Evolutionary conservation across 1,140 invertebrate species (phyloP), one percentile per base, ranked within the genome.

Genomic region (Tetranychus urticae): DNA sequence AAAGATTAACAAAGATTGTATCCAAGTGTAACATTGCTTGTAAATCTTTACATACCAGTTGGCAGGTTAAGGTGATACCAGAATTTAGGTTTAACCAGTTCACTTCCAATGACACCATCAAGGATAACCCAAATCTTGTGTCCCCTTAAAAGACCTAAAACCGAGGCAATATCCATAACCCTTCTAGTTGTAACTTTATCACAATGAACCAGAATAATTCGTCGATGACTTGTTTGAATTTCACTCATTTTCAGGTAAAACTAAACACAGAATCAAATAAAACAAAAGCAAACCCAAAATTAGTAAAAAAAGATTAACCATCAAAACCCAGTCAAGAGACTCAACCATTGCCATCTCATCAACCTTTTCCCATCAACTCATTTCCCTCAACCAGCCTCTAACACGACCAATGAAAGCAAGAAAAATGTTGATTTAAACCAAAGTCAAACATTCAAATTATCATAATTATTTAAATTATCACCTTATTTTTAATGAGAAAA

Each of bases 91-190:
- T 13, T 37, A 2, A 45, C 33, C 3, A 56, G 2, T 58, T 61
- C 61, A 45, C 36, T 33, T 3, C 59, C 63, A 5, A 65, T 35
- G 2, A 61, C 31, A 4, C 64, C 64, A 48, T 65, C 64, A 33
- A 65, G 36, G 42, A 65, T 34, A 34, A 65, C 58, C 64, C 64
- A 65, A n/a, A 65, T 65, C 56, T 65, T 65, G 23, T 61, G 34
- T 31, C 64, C 64, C 10, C 65, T 52, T 13, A 65, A 54, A 12
- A 65, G 55, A 58, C 52, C 62, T 13, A 65, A 39, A 34, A 42
- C 42, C 37, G 31, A 50, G 46, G 54, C 63, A 23, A 52, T 63
- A 31, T 64, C 36, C 6, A 65, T 58, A 6, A 65, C 58, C 8
- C 62, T 47, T 42, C 56, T 31, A 8, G 52, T 65, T 13, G 58